Base-by-base conservation (phyloP, 30 jellyfish, hydroid and myxozoan species). In the Aurelia aurita complex sp. Pacific region DNA sequence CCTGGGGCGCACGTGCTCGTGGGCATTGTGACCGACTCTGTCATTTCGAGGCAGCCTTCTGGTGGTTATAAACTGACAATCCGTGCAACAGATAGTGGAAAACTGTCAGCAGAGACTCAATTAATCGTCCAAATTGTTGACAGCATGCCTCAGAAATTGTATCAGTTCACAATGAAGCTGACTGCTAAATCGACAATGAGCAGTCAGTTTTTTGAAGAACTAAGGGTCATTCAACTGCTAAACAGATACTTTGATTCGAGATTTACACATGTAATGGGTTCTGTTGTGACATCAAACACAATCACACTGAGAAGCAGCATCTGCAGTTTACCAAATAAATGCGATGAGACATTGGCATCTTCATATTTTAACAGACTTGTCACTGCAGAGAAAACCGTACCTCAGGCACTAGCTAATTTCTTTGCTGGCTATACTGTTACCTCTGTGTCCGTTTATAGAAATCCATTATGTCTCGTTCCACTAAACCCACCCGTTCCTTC, bases 401-500 rank as follows among this genome's bases (percentile, higher is more conserved):
- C 86, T 5, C 9, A 74, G 17, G 76, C 77, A 46, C 75, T 88
- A 33, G 80, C 64, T 11, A 19, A 65, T 2, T 38, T 80, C 3
- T 82, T 86, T n/a, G 34, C 87, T 10, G 32, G 62, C 17, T 93
- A 61, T 67, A 67, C 82, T 5, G 50, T 88, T 2, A 54, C 63
- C 18, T 76, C 85, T 2, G 71, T 73, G 18, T 46, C 88, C 11
- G 86, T 87, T 70, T 51, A 29, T 32, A 53, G 92, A 54, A 80
- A 82, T 43, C 90, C 77, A 7, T 11, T 50, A 23, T 93, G 98
- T 52, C 66, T 55, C 14, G 80, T 69, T 3, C 86, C 88, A 15
- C 36, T 88, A 15, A 79, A 77, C 36, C 97, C 98, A 3, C 98
- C 98, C 6, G 72, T 65, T 32, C 97, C 98, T 8, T 69, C 87